Base-by-base conservation (phyloP, 2,888 invertebrate genomes). In the Synergus japonicus region DNA sequence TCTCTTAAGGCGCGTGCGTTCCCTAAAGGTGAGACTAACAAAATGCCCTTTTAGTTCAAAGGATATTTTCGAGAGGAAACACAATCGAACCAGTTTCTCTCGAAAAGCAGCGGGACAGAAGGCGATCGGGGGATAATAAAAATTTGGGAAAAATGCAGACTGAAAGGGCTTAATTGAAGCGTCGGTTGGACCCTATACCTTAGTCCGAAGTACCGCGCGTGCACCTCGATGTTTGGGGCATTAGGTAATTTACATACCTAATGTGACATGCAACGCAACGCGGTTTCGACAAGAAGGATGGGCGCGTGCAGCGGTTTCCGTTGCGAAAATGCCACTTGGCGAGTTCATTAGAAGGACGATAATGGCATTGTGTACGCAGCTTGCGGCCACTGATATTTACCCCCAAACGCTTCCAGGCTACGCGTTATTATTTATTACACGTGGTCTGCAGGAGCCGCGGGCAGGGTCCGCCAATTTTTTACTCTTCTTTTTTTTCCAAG, bases 161-260 rank as follows among this genome's bases (percentile, higher is more conserved):
- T 85, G 86, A 84, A 86, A 84, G 80, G 82, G 65, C 82, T 83
- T 85, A 84, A 86, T 86, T 85, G 86, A 82, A 80, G 79, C 66
- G 85, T 76, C 83, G 84, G 86, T 83, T 84, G 84, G 80, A 81
- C 76, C 81, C 82, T 82, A 49, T 22, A 60, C 67, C 79, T 73
- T 80, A 77, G 80, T 76, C 64, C 69, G 76, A 54, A 44, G 65
- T 63, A 76, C 12, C 76, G 44, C 81, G 81, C 77, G 79, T 76
- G 78, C 79, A 76, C 46, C 78, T 37, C 13, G 58, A 41, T 67
- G 77, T 64, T 67, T 69, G 64, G 43, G 67, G 37, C 63, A 65
- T 83, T 77, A 85, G 87, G 66, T 79, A 83, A 86, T 89, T 89
- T 89, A 85, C 87, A 84, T 89, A 88, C 83, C 82, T 88, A 88